Evolutionary conservation across 2,888 invertebrate genomes (phyloP), one percentile per base, ranked within the genome.

Genomic region (Drosophila kambysellisi): DNA sequence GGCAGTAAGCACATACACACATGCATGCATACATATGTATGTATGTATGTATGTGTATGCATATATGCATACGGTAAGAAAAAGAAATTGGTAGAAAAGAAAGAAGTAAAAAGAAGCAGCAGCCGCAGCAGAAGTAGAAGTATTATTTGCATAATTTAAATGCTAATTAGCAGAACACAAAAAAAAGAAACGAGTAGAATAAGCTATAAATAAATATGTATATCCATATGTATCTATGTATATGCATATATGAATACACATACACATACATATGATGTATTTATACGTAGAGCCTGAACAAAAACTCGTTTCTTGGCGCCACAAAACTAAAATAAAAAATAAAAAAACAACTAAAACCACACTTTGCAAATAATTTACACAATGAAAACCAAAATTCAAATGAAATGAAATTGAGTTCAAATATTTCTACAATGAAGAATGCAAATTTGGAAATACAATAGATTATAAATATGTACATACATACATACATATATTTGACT

Each of bases 71-170:
- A 50, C 59, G 33, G 52, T 56, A 60, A 76, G 58, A 60, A 70
- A 67, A 64, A 70, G 72, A 70, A 72, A 75, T 69, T 62, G 59
- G 51, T 58, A 66, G 41, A 66, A 58, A 58, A 48, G 50, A 46
- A 70, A 63, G 46, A 64, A 68, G 56, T 46, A 48, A 46, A 30
- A 67, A 52, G 29, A 43, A 72, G 37, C n/a, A 50, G 53, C 33
- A 62, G 52, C 15, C 29, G 25, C 37, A 33, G 41, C 12, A 37
- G 57, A 56, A 29, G 29, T 54, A 69, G 52, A 69, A 88, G 67
- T 81, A 70, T 86, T 90, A 79, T 86, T 86, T 88, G 86, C 88
- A 86, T 90, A 90, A 86, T 86, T 90, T 72, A 74, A 88, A 86
- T 81, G 88, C 79, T 83, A 86, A 90, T 88, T 74, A 85, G 80